Base-by-base conservation (phyloP, 30 jellyfish, hydroid and myxozoan species). In the Nemopilema nomurai region DNA sequence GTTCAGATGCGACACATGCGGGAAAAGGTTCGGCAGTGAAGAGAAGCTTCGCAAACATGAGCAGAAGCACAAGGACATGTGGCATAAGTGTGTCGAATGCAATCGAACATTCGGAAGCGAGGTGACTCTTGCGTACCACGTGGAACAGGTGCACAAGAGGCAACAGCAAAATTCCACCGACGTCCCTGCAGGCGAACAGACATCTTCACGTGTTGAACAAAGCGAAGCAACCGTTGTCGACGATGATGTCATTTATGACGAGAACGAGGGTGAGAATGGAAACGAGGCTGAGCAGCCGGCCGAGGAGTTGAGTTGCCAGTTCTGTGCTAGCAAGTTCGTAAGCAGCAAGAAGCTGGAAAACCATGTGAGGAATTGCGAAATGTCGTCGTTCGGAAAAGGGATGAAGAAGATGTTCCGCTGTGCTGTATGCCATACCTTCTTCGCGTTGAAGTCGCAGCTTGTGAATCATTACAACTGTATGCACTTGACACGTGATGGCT, bases 1-100 rank as follows among this genome's bases (percentile, higher is more conserved):
- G 21, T 91, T 91, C 94, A 85, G 84, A 20, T 92, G 98, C 75
- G 89, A 90, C 74, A 74, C 80, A 6, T 92, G 98, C 67, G 92
- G 88, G 0, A 92, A 92, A 80, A 82, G 84, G 62, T 92, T 92
- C 70, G 96, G 90, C 28, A 83, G 90, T 29, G 88, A 94, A 23
- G 98, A 92, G 25, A 93, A 90, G 49, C 85, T 87, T 62, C 76
- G 91, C 51, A 83, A 71, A 29, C 98, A 92, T 70, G 82, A 69
- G 67, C 70, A 23, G 22, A 80, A 82, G 63, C 98, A 92, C 86
- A 85, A 87, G 69, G 92, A 83, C 19, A 80, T 84, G 85, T 94
- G 80, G 77, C 95, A 92, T 74, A 89, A 87, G 52, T 92, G 98
- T 57, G 78, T 49, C 18, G 76, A 86, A 28, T 92, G 98, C 71